A percentile compares a stretch with the other conserved stretches of the same genome.
phyloP scores from a whole-genome alignment of 2,888 invertebrate genomes.

The Hirtodrosophila cameraria region DNA sequence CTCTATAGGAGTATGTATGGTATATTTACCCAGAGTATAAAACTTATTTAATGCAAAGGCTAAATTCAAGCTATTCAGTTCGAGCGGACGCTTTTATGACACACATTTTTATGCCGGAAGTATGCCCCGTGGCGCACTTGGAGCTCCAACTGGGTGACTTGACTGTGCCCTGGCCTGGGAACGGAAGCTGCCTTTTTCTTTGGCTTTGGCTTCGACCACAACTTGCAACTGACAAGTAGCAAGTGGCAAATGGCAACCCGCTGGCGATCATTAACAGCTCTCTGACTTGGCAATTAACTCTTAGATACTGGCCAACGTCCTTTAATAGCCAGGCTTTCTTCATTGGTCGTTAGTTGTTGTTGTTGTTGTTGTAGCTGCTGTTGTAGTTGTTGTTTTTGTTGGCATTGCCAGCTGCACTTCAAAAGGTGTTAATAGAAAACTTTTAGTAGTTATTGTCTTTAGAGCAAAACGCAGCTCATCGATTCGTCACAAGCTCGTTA shows the following conservation, averaged over 20 bases:
- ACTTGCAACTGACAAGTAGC: conserved; percentile 12
- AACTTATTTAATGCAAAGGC: conserved; percentile 20
- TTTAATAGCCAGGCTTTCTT: conserved; percentile 20
- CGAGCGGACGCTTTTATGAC: conserved; percentile 57
- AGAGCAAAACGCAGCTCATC: conserved; percentile 3
- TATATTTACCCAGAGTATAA: not conserved
- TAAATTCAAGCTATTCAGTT: conserved; percentile 3
- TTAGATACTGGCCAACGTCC: conserved; percentile 31
- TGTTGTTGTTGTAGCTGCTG: not conserved
- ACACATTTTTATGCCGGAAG: conserved; percentile 69
- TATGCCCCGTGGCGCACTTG: conserved; percentile 59
- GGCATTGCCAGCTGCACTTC: conserved; percentile 6
- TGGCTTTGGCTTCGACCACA: conserved; percentile 13
- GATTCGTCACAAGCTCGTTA: conserved; percentile 19
- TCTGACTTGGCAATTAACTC: conserved; percentile 57
- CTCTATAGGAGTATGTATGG: no score
- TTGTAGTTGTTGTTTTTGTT: not conserved
- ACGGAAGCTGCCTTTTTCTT: conserved; percentile 69
- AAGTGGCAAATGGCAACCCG: conserved; percentile 23
- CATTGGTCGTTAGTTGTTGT: not conserved
- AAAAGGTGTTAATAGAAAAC: conserved; percentile 57
- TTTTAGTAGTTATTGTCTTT: conserved; percentile 14
- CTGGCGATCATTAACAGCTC: conserved; percentile 66
- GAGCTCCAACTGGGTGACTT: conserved; percentile 32
- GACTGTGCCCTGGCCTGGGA: conserved; percentile 52